Conservation (phyloP, 2,888 invertebrate species). For the Acanthosepion esculentum region DNA sequence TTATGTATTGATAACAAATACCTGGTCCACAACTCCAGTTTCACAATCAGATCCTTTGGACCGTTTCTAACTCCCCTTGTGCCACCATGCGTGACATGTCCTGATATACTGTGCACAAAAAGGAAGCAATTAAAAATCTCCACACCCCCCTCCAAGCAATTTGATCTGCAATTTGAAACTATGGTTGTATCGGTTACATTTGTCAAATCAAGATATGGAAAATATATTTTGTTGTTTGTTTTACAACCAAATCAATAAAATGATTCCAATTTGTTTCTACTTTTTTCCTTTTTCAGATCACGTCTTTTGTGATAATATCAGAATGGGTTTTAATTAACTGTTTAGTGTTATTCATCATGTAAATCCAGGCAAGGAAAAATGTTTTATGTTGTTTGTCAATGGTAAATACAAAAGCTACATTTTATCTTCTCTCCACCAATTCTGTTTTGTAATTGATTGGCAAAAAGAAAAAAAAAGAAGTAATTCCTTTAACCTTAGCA, state of each 20-base stretch:
- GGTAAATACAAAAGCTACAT: too few relatives aligned
- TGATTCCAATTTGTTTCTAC: not conserved
- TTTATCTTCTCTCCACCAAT: too few relatives aligned
- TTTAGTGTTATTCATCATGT: too few relatives aligned
- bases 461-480: too few relatives aligned
- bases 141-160: not conserved
- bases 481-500: too few relatives aligned
- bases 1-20: not conserved
- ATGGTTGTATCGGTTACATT: not conserved
- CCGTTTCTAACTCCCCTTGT: not conserved
- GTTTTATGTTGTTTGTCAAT: too few relatives aligned
- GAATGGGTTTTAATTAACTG: too few relatives aligned
- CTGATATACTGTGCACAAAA: not conserved
- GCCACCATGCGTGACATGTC: not conserved
- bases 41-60: not conserved
- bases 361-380: too few relatives aligned
- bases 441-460: too few relatives aligned
- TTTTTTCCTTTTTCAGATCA: too few relatives aligned
- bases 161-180: not conserved
- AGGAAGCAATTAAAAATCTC: not conserved
- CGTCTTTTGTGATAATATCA: too few relatives aligned
- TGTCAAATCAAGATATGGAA: not conserved
- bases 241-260: not conserved
- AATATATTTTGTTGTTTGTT: not conserved
- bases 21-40: not conserved